A percentile compares a stretch with the other conserved stretches of the same genome.
These are phyloP conservation scores for Gandaritis pyraliata DNA, from an alignment of 2,888 invertebrate species.

Conservation along the genomic window DNA sequence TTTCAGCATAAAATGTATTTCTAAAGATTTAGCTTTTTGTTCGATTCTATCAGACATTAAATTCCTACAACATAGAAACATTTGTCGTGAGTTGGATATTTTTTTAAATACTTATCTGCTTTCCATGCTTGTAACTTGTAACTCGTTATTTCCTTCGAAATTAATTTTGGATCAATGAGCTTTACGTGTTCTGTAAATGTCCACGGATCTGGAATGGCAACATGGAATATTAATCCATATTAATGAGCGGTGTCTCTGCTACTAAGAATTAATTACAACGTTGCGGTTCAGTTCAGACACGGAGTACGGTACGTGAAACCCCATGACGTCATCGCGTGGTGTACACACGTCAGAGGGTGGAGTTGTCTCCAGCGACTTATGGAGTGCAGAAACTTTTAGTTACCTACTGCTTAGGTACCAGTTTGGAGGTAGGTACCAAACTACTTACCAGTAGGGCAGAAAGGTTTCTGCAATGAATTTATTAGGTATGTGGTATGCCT, in stretches of 20 bases:
- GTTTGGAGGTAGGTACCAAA: too few relatives aligned
- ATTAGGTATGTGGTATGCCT: background rate
- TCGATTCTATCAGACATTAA: too few relatives aligned
- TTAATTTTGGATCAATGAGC: background rate
- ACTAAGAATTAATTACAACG: constrained; percentile 20
- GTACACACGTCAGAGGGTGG: constrained; percentile 5
- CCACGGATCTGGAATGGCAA: constrained; percentile 13
- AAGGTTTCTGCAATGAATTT: background rate
- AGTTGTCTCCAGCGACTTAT: constrained; percentile 15
- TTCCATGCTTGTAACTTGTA: too few relatives aligned
- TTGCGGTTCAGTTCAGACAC: constrained; percentile 24
- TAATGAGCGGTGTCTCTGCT: constrained; percentile 15
- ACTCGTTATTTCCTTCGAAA: background rate
- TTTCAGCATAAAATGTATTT: too few relatives aligned
- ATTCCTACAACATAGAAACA: too few relatives aligned
- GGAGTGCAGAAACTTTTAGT: background rate
- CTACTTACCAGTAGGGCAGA: background rate
- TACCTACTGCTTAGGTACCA: too few relatives aligned
- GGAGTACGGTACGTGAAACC: constrained; percentile 35
- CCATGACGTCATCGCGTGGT: constrained; percentile 38
- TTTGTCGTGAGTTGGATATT: too few relatives aligned
- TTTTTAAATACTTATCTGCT: too few relatives aligned
- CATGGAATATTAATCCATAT: constrained; percentile 16
- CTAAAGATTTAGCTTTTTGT: too few relatives aligned
- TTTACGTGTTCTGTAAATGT: constrained; percentile 15